phyloP scores from a whole-genome alignment of 2,888 invertebrate species.

The Hydraecia micacea region DNA sequence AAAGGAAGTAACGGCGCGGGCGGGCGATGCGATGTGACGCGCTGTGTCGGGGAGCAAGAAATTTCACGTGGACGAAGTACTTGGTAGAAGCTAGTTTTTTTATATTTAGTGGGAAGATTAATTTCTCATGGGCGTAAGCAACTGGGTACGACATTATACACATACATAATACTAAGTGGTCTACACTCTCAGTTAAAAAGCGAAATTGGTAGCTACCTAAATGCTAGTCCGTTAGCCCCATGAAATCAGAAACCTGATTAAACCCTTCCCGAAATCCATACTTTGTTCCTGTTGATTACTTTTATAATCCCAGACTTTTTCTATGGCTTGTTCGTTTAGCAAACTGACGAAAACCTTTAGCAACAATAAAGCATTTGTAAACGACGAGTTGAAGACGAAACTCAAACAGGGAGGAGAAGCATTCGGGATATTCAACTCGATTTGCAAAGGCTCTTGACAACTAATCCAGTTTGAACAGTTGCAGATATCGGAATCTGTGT shows the following conservation, averaged over 20 bases:
- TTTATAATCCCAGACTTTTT: slow-evolving; percentile 10
- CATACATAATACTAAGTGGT: background rate
- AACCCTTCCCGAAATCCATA: slow-evolving; percentile 14
- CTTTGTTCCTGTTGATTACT: slow-evolving; percentile 23
- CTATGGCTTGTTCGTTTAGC: slow-evolving; percentile 4
- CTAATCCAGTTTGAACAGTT: slow-evolving; percentile 76
- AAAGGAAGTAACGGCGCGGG: too few relatives aligned
- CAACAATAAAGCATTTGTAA: slow-evolving; percentile 45
- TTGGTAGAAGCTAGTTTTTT: background rate
- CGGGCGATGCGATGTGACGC: background rate
- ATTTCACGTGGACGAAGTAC: too few relatives aligned
- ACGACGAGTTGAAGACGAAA: slow-evolving; percentile 61
- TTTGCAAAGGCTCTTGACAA: slow-evolving; percentile 72
- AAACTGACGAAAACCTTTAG: slow-evolving; percentile 25
- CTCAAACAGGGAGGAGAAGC: slow-evolving; percentile 61
- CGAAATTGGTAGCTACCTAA: background rate
- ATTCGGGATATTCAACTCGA: slow-evolving; percentile 70
- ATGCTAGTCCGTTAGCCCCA: background rate
- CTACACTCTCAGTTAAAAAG: background rate
- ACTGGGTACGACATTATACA: background rate
- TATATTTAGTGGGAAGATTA: background rate
- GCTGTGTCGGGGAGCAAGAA: background rate
- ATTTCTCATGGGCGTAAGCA: background rate
- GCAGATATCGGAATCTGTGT: slow-evolving; percentile 74
- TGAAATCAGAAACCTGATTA: slow-evolving; percentile 29